A percentile compares a stretch with the other conserved stretches of the same genome.
Evolutionary conservation across 2,888 invertebrate species (phyloP).

Genomic region (Rhodophaea formosa): DNA sequence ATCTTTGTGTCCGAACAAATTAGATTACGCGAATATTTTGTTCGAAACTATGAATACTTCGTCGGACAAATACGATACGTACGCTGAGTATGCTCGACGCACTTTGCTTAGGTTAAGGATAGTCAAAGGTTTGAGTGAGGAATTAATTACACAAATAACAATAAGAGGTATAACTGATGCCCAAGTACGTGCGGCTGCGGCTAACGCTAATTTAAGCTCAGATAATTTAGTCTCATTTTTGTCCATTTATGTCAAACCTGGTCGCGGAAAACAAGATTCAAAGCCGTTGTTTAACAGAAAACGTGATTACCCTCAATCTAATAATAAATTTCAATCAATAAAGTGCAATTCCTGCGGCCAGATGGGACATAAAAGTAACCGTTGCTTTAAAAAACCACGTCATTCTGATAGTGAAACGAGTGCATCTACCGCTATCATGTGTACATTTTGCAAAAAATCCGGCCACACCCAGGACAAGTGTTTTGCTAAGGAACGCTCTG

Average conservation of each 20-base stretch:
- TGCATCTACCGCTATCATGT: slow-evolving; percentile 3
- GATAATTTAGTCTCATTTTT: slow-evolving; percentile 15
- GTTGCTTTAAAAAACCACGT: slow-evolving; percentile 14
- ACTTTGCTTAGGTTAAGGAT: slow-evolving; percentile 32
- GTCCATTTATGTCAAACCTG: background rate
- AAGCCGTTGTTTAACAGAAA: background rate
- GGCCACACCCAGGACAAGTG: too few relatives aligned
- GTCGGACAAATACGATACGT: slow-evolving; percentile 21
- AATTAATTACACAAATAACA: slow-evolving; percentile 28
- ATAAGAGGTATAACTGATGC: slow-evolving; percentile 27
- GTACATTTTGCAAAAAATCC: slow-evolving; percentile 24
- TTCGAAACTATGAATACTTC: background rate
- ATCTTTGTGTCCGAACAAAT: too few relatives aligned
- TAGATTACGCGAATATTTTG: too few relatives aligned
- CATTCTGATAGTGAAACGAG: background rate
- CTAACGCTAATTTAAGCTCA: slow-evolving; percentile 29
- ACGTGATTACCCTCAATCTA: background rate
- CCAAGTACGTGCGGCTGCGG: slow-evolving; percentile 31
- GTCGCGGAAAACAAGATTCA: background rate
- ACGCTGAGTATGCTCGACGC: slow-evolving; percentile 36
- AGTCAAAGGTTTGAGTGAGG: slow-evolving; percentile 32
- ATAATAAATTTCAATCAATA: background rate
- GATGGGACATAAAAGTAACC: slow-evolving; percentile 7
- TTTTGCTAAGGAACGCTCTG: slow-evolving; percentile 21
- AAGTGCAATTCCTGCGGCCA: slow-evolving; percentile 19